Evolutionary conservation across 2,113 vertebrate genomes (phyloP).

Genomic region (Scophthalmus maximus): DNA sequence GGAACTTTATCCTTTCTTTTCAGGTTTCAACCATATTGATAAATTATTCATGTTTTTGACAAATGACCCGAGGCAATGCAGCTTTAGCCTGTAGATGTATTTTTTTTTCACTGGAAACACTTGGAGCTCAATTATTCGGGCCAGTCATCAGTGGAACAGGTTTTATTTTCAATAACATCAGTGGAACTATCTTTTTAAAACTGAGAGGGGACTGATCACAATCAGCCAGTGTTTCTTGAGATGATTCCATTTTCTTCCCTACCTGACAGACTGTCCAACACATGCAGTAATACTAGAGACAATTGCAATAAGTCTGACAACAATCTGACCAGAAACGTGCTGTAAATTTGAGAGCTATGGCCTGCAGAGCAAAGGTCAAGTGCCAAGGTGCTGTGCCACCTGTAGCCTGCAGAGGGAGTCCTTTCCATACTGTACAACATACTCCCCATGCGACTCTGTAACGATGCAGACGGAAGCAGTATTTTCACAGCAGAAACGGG

Average conservation of each 20-base stretch:
- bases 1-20: no score
- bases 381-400: conserved; percentile 5
- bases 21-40: no score
- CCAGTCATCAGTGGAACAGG: no score
- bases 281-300: background rate
- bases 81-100: no score
- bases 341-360: no score
- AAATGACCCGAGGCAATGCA: no score
- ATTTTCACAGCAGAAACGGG: no score
- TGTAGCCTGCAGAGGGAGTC: conserved; percentile 55
- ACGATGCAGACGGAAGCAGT: no score
- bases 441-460: background rate
- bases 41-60: no score
- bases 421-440: background rate
- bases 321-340: background rate
- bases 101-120: no score
- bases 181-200: background rate
- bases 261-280: no score
- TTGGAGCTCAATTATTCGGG: no score
- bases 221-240: background rate
- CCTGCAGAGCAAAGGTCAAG: background rate
- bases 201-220: background rate
- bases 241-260: background rate
- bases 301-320: background rate
- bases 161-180: background rate